A percentile compares a stretch with the other conserved stretches of the same genome.
Conservation (phyloP, 2,888 invertebrate genomes). For the Orchesella flavescens region DNA sequence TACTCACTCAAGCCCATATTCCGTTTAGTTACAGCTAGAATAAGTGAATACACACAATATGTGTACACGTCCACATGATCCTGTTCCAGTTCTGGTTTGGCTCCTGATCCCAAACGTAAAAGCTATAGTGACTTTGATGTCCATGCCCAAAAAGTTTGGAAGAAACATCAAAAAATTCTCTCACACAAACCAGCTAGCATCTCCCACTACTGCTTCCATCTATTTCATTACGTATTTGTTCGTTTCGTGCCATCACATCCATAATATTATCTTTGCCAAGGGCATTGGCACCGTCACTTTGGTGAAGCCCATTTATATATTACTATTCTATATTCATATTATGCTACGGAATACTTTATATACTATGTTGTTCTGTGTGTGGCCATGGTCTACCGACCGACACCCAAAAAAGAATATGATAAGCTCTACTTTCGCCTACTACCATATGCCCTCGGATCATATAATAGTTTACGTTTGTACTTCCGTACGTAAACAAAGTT, state of each 20-base stretch:
- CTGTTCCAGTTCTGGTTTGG: no score
- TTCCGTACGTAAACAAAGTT: conserved; percentile 33
- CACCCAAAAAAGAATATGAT: neutral
- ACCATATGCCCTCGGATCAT: neutral
- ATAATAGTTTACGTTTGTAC: neutral
- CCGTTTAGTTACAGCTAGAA: neutral
- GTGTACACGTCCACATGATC: no score
- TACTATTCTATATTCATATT: no score
- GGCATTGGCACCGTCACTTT: conserved; percentile 43
- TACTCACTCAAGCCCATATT: neutral
- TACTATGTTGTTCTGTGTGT: no score
- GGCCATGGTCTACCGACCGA: neutral
- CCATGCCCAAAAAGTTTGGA: no score
- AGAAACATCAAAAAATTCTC: no score
- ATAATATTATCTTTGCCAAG: conserved; percentile 58
- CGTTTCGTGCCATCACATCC: neutral
- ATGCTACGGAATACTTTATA: no score
- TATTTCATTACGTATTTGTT: neutral
- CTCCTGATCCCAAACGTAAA: no score
- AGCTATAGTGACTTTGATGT: no score
- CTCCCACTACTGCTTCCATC: no score
- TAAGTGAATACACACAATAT: no score
- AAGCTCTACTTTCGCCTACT: neutral
- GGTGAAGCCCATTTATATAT: neutral
- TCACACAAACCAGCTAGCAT: no score